Evolutionary conservation across 2,797 vertebrate genomes (phyloP).

Genomic region (Malacoctenus gilli): DNA sequence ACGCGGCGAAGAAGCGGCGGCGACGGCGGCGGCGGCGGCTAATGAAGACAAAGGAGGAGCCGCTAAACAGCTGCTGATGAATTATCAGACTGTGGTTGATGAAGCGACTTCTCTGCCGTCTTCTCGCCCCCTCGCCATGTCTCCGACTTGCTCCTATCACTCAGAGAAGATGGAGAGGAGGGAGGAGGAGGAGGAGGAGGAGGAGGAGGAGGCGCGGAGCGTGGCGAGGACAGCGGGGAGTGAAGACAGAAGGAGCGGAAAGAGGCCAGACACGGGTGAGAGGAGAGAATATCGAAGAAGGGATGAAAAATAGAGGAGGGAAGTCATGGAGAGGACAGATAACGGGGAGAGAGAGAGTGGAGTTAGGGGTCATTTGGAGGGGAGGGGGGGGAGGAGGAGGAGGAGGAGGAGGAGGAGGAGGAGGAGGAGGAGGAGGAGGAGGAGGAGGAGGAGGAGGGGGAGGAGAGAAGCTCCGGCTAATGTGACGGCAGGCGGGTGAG

Average conservation of each 20-base stretch:
- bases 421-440: constrained; percentile 33
- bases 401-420: constrained; percentile 31
- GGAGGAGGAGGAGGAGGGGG: constrained; percentile 33
- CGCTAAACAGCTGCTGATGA: constrained; percentile 73
- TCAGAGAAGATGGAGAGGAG: constrained; percentile 44
- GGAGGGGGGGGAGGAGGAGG: constrained; percentile 31
- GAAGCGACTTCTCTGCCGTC: constrained; percentile 53
- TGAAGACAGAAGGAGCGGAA: constrained; percentile 12
- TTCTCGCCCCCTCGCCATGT: constrained; percentile 39
- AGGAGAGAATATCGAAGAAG: constrained; percentile 35
- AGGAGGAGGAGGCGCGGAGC: too few relatives aligned
- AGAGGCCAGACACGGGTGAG: constrained; percentile 27
- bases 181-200: background rate
- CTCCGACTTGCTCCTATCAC: constrained; percentile 41
- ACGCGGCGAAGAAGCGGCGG: constrained; percentile 58
- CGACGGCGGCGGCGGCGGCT: constrained; percentile 41
- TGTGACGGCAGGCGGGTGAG: constrained; percentile 46
- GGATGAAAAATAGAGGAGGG: constrained; percentile 19
- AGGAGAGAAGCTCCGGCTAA: constrained; percentile 37
- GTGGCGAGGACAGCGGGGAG: constrained; percentile 12
- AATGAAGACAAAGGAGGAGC: constrained; percentile 76
- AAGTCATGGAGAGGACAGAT: constrained; percentile 44
- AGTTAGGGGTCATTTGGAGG: constrained; percentile 4
- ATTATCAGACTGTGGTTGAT: constrained; percentile 72
- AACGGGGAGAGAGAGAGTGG: constrained; percentile 5